Evolutionary conservation across 2,797 vertebrate species (phyloP), one percentile per base, ranked within the genome.

Genomic region (Alfaro cultratus): DNA sequence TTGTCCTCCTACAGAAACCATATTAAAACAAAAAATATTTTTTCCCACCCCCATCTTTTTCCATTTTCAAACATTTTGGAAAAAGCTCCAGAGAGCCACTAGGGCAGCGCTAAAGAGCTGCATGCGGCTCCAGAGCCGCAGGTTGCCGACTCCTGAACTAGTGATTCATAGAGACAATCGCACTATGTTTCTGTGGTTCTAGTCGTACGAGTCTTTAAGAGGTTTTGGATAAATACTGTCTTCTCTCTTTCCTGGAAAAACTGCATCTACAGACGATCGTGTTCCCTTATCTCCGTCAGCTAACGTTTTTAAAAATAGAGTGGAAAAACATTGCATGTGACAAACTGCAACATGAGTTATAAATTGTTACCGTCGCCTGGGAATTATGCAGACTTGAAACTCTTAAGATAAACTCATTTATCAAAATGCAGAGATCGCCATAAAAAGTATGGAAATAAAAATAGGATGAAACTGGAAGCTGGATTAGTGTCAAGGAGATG

Each of bases 291-390:
- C 26, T 23, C 5, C 1, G 18, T 68, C 16, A 73, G 1, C 41
- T 34, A 81, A 45, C 2, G 2, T 39, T 16, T 29, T 49, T 74
- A 55, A 47, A 72, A 47, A 67, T 73, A 73, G 71, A 47, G 29
- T 21, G 43, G 43, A 73, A 71, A 73, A 73, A 47, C 46, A 70
- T 43, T 12, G 34, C 31, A 51, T 51, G 64, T 70, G 77, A 85
- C 80, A 88, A 86, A 78, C 51, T 6, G 43, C 43, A 12, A 34
- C 31, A 3, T 51, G 46, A 45, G 39, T 70, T 43, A 41, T 2
- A 39, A 21, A 39, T 41, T 41, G 23, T 68, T 23, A 41, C 36
- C 4, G 1, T n/a, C 15, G 71, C 15, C n/a, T 46, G 71, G 45
- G 46, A 31, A 34, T 31, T 34, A 9, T 34, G 21, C 36, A 64